Base-by-base conservation (phyloP, 2,113 vertebrate genomes). In the Blennius ocellaris region DNA sequence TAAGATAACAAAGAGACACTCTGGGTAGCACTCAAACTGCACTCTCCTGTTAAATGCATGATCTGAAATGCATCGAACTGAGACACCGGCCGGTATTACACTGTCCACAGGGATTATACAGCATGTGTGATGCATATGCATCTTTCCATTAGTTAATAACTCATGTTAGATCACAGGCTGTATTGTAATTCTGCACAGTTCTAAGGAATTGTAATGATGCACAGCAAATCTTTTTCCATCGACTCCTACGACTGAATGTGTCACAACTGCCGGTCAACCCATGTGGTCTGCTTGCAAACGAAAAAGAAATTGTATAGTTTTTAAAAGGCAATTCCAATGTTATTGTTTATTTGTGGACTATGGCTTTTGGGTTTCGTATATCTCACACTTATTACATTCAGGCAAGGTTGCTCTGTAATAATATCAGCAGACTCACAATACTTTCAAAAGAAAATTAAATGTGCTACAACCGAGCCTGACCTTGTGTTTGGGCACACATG, bases 381-480 rank as follows among this genome's bases (percentile, higher is more conserved):
- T 83, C 77, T 90, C 66, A 56, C 51, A 76, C 57, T 60, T 90
- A 88, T 87, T 90, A 84, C 80, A 85, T 83, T 72, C 64, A 64
- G 66, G 41, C 58, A 54, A 47, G 54, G 14, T 30, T 73, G 58
- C 56, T 63, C 14, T 53, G 66, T 73, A 74, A 85, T 80, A 78
- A 81, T 56, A 73, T 82, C 73, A 69, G 70, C 53, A 76, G 74
- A 66, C 73, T 85, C 68, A 48, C 70, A 77, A 68, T 75, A 71
- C 40, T 81, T 83, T 52, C 40, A 68, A 59, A 76, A 76, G 64
- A 81, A 82, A 73, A 87, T 85, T 7, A 77, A 77, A 82, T 68
- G 61, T 65, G 50, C 17, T 15, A 53, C 58, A 75, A 47, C 61
- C 9, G 57, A n/a, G 47, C 55, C 52, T 64, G 73, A 80, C 67